phyloP scores from a whole-genome alignment of 2,113 vertebrate genomes.

The Arothron firmamentum region DNA sequence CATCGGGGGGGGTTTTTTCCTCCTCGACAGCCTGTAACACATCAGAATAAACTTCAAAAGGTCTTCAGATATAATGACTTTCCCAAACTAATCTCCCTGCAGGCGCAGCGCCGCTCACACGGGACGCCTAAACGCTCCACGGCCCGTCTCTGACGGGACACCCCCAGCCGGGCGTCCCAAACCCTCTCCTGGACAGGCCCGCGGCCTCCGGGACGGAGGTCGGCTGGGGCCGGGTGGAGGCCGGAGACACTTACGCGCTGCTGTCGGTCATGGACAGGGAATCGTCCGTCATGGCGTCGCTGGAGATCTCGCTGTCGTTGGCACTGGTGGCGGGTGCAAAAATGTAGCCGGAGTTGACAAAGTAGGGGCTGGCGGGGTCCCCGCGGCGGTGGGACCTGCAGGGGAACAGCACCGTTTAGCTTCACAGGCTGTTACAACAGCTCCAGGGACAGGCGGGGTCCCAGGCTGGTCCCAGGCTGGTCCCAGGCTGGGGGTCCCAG shows the following conservation, averaged over 20 bases:
- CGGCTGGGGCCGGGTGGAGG: too few species aligned
- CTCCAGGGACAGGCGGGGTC: too few species aligned
- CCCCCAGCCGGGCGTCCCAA: too few species aligned
- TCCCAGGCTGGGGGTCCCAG: too few species aligned
- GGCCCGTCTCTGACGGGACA: too few species aligned
- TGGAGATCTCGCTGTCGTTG: constrained; percentile 94
- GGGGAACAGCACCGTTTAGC: too few species aligned
- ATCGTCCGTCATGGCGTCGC: constrained; percentile 91
- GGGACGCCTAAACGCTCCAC: too few species aligned
- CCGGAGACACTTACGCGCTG: constrained; percentile 94
- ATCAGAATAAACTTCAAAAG: constrained; percentile 73
- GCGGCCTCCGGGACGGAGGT: too few species aligned
- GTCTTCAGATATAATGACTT: constrained; percentile 67
- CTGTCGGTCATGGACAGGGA: constrained; percentile 97
- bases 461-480: too few species aligned
- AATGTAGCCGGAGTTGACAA: constrained; percentile 86
- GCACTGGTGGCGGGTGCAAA: constrained; percentile 92
- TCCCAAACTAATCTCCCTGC: constrained; percentile 65
- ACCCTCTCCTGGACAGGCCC: too few species aligned
- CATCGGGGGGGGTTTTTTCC: constrained; percentile 40
- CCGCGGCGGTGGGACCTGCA: constrained; percentile 83
- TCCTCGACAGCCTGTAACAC: constrained; percentile 56
- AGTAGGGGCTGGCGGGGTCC: constrained; percentile 83
- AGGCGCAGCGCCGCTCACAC: too few species aligned
- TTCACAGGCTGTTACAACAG: too few species aligned